phyloP scores from a whole-genome alignment of 2,888 invertebrate species.

The Stenoptilia bipunctidactyla region DNA sequence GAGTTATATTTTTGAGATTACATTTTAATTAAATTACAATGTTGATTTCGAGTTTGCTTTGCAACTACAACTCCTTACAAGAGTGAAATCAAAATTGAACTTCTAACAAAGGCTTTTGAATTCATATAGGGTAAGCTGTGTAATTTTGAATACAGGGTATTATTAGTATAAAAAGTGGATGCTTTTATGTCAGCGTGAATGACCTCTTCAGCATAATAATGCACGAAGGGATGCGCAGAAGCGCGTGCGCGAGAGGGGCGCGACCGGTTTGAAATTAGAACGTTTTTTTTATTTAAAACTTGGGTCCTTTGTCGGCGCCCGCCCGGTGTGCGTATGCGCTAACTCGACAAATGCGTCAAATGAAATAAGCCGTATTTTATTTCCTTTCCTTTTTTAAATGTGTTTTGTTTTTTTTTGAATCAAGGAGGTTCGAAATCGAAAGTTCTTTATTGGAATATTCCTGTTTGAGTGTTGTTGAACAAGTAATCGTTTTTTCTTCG shows the following conservation, averaged over 20 bases:
- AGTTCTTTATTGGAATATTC: constrained; percentile 1
- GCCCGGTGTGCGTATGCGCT: constrained; percentile 65
- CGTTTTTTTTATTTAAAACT: constrained; percentile 47
- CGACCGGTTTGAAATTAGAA: constrained; percentile 70
- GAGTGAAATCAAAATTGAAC: no score
- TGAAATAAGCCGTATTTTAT: constrained; percentile 66
- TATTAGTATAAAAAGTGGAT: constrained; percentile 46
- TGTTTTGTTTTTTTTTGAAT: constrained; percentile 31
- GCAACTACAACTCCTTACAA: no score
- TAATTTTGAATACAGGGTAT: neutral
- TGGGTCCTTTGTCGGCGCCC: constrained; percentile 57
- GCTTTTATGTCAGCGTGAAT: constrained; percentile 64
- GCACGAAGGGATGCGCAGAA: constrained; percentile 65
- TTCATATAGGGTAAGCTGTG: constrained; percentile 23
- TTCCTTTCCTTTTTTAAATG: constrained; percentile 44
- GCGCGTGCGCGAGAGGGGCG: constrained; percentile 59
- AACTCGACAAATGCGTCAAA: constrained; percentile 69
- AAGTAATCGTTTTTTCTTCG: no score
- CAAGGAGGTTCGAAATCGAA: constrained; percentile 2
- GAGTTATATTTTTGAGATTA: no score
- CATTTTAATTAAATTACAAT: no score
- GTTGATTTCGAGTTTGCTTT: no score
- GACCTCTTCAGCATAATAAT: constrained; percentile 69
- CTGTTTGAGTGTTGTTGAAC: neutral
- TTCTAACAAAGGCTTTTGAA: constrained; percentile 6